Evolutionary conservation across 2,888 invertebrate genomes (phyloP).

Genomic region (Archaeoteleia sp.): DNA sequence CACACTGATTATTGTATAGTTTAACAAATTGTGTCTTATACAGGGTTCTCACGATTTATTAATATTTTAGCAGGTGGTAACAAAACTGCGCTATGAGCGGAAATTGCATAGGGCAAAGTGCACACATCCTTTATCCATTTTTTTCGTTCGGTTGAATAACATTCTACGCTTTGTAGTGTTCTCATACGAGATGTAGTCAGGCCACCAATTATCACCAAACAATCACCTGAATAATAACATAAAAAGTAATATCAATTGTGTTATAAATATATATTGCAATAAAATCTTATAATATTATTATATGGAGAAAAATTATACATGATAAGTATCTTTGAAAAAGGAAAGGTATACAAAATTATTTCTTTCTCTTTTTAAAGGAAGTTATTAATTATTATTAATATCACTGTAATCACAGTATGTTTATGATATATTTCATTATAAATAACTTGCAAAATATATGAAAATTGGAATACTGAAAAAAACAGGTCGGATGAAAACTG

Average conservation of each 20-base stretch:
- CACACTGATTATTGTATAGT: background rate
- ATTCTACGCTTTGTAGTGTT: slow-evolving; percentile 81
- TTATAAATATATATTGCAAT: too few relatives aligned
- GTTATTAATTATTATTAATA: background rate
- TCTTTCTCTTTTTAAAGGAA: too few relatives aligned
- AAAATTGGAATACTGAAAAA: too few relatives aligned
- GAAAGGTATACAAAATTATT: too few relatives aligned
- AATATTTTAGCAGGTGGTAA: slow-evolving; percentile 74
- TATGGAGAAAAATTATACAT: too few relatives aligned
- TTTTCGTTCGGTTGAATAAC: slow-evolving; percentile 79
- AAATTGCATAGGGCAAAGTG: slow-evolving; percentile 79
- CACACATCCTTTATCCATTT: slow-evolving; percentile 80
- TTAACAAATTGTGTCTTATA: background rate
- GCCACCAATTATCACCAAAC: slow-evolving; percentile 81
- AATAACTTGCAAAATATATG: too few relatives aligned
- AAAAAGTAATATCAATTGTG: too few relatives aligned
- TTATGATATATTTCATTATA: too few relatives aligned
- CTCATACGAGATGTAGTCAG: slow-evolving; percentile 81
- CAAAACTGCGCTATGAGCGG: slow-evolving; percentile 77
- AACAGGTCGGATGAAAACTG: too few relatives aligned
- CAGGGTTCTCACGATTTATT: slow-evolving; percentile 11
- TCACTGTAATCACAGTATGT: background rate
- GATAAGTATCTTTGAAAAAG: too few relatives aligned
- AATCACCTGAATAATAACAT: slow-evolving; percentile 72
- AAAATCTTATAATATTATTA: too few relatives aligned